Percentiles rank a stretch among this genome's conserved stretches.
phyloP scores from a whole-genome alignment of 2,113 vertebrate genomes.

The Eulemur macaco region DNA sequence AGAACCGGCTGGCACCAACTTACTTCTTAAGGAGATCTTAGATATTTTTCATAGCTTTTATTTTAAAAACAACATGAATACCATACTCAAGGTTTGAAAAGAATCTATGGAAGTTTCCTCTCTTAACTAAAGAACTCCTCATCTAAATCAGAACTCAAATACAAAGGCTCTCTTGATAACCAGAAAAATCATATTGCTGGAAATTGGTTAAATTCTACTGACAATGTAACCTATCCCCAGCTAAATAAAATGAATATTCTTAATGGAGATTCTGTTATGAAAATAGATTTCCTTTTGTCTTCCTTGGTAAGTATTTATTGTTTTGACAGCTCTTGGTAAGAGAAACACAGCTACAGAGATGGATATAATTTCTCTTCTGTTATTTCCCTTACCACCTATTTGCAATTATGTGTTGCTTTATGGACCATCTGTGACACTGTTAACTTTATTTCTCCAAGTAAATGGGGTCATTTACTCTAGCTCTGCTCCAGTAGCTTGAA shows the following conservation, averaged over 20 bases:
- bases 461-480: background rate
- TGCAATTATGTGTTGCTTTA: background rate
- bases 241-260: background rate
- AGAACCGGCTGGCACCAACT: background rate
- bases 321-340: slow-evolving; percentile 41
- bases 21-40: background rate
- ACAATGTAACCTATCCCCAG: background rate
- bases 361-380: background rate
- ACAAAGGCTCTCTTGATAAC: background rate
- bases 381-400: background rate
- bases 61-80: background rate
- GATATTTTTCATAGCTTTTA: background rate
- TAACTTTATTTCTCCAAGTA: slow-evolving; percentile 38
- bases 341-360: background rate
- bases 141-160: slow-evolving; percentile 31
- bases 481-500: slow-evolving; percentile 3
- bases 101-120: background rate
- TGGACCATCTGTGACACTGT: slow-evolving; percentile 40
- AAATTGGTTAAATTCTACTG: slow-evolving; percentile 15
- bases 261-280: background rate
- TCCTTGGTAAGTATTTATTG: background rate
- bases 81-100: background rate
- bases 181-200: background rate
- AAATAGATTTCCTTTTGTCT: slow-evolving; percentile 39
- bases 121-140: background rate